phyloP scores from a whole-genome alignment of 1,140 invertebrate genomes.

The Danaus melanippus region DNA sequence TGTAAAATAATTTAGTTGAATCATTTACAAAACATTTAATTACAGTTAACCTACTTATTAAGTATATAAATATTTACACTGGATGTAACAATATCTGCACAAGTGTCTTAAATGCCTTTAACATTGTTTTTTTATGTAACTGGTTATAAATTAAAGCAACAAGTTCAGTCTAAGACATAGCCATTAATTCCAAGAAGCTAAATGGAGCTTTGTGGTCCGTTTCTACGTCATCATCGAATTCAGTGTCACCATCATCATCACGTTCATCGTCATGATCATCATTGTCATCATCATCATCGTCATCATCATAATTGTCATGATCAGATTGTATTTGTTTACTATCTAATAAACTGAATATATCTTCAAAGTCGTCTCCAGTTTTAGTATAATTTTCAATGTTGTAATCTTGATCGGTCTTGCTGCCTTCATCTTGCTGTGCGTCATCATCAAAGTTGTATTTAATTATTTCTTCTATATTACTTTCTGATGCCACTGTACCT shows the following conservation, averaged over 20 bases:
- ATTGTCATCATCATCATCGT: constrained; percentile 21
- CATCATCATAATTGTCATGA: constrained; percentile 28
- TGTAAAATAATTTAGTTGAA: constrained; percentile 24
- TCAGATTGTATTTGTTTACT: constrained; percentile 26
- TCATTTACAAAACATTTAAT: constrained; percentile 35
- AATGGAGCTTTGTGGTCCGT: constrained; percentile 25
- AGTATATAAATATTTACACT: constrained; percentile 57
- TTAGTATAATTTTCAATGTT: constrained; percentile 38
- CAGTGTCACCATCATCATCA: constrained; percentile 20
- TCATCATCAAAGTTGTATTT: constrained; percentile 46
- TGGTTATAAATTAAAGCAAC: constrained; percentile 35
- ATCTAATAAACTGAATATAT: constrained; percentile 41
- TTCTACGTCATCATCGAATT: constrained; percentile 24
- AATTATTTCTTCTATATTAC: constrained; percentile 41
- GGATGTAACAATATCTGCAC: constrained; percentile 10
- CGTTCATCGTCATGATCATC: constrained; percentile 19
- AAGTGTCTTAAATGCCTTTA: constrained; percentile 41
- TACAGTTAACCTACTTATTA: constrained; percentile 26
- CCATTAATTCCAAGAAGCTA: constrained; percentile 59
- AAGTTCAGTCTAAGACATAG: constrained; percentile 61
- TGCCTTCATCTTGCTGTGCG: constrained; percentile 16
- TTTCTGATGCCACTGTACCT: constrained; percentile 20
- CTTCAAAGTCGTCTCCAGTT: constrained; percentile 46
- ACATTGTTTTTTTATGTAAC: constrained; percentile 1
- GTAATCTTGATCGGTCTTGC: constrained; percentile 28